Evolutionary conservation across 1,140 invertebrate species (phyloP).

Genomic region (Musca vetustissima): DNA sequence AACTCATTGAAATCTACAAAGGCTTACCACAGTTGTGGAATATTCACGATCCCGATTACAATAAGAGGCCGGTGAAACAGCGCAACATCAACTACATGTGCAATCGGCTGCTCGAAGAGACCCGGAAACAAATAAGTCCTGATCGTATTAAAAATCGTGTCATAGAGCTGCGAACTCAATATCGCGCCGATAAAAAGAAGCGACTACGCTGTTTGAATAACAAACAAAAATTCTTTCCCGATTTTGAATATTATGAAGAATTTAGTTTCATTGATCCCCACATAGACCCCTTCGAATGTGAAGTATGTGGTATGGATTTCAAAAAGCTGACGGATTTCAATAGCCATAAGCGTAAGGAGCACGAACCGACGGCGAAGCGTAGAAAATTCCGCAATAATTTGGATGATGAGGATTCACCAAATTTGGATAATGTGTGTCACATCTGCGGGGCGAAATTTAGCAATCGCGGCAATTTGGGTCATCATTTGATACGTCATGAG

Average conservation of each 20-base stretch:
- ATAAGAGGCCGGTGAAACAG: constrained; percentile 39
- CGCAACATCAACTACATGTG: constrained; percentile 41
- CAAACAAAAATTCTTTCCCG: constrained; percentile 32
- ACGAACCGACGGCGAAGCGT: background rate
- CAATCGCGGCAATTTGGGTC: constrained; percentile 37
- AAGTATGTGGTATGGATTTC: background rate
- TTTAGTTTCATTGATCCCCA: constrained; percentile 43
- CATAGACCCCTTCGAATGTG: constrained; percentile 42
- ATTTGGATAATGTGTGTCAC: constrained; percentile 36
- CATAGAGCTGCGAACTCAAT: constrained; percentile 44
- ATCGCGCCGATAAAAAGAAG: constrained; percentile 42
- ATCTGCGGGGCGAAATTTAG: constrained; percentile 49
- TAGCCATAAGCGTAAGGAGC: background rate
- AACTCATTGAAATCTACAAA: constrained; percentile 45
- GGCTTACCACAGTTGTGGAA: constrained; percentile 45
- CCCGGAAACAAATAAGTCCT: constrained; percentile 41
- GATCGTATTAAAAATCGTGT: constrained; percentile 43
- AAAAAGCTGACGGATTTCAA: constrained; percentile 17
- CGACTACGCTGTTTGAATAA: constrained; percentile 30
- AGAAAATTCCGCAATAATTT: background rate
- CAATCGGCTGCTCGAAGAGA: constrained; percentile 37
- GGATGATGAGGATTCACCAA: too few species aligned
- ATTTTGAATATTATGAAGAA: constrained; percentile 41
- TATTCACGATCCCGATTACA: constrained; percentile 44
- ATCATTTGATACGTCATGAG: constrained; percentile 42